phyloP scores from a whole-genome alignment of 2,113 vertebrate species.

The Sisor rabdophorus region DNA sequence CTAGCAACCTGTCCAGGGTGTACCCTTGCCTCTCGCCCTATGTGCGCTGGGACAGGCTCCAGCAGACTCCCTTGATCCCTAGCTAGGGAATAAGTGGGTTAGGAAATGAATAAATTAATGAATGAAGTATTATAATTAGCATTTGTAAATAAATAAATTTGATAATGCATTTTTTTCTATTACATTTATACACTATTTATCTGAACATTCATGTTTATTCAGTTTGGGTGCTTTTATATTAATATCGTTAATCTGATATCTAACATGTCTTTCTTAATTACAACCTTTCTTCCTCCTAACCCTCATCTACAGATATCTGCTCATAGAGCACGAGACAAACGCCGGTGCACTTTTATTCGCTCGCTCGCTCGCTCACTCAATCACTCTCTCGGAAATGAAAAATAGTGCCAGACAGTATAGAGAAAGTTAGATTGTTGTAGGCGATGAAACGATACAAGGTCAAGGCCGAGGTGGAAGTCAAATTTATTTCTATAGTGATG shows the following conservation, averaged over 20 bases:
- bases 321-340: conserved; percentile 48
- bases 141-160: not conserved
- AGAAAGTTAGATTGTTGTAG: not conserved
- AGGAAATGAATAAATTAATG: too few species aligned
- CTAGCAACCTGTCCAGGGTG: too few species aligned
- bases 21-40: too few species aligned
- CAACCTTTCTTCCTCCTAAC: conserved; percentile 47
- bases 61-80: too few species aligned
- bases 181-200: conserved; percentile 47
- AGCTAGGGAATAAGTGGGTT: too few species aligned
- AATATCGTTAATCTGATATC: conserved; percentile 67
- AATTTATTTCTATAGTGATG: too few species aligned
- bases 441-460: not conserved
- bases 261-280: conserved; percentile 67
- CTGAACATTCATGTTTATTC: conserved; percentile 63
- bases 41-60: too few species aligned
- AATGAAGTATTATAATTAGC: not conserved
- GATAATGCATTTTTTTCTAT: not conserved
- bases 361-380: conserved; percentile 11
- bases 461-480: too few species aligned
- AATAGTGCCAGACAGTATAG: not conserved
- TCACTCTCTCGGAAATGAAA: not conserved
- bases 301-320: conserved; percentile 41
- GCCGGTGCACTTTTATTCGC: conserved; percentile 29
- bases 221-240: conserved; percentile 68